Evolutionary conservation across 2,888 invertebrate genomes (phyloP).

Genomic region (Hypercompe scribonia): DNA sequence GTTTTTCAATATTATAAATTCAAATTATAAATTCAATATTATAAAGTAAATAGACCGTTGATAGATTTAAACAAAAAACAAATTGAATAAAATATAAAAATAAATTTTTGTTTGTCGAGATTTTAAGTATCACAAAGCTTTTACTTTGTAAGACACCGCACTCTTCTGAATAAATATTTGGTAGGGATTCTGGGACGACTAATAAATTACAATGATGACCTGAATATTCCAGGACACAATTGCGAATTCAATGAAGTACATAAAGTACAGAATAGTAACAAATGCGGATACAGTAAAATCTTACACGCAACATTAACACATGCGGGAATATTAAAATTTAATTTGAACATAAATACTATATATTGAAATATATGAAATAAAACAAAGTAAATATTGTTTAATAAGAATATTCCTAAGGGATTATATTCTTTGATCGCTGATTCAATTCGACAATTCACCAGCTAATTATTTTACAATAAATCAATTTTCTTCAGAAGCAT

Average conservation of each 20-base stretch:
- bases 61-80: not conserved
- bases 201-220: not conserved
- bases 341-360: not conserved
- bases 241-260: no score
- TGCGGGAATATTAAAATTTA: no score
- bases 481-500: constrained; percentile 62
- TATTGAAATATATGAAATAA: not conserved
- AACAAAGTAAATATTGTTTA: not conserved
- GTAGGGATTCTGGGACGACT: not conserved
- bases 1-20: no score
- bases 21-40: no score
- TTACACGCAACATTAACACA: no score
- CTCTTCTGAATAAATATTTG: not conserved
- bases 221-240: no score
- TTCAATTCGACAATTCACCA: constrained; percentile 46
- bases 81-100: not conserved
- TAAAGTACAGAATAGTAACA: no score
- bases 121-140: not conserved
- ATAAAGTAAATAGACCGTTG: not conserved
- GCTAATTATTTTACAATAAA: constrained; percentile 62
- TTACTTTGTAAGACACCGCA: not conserved
- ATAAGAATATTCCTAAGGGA: constrained; percentile 9
- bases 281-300: no score
- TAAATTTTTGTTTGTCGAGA: not conserved
- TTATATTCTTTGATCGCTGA: constrained; percentile 35